These are phyloP conservation scores for Drosophila niveifrons DNA, from an alignment of 2,888 invertebrate species.

Conservation along the genomic window DNA sequence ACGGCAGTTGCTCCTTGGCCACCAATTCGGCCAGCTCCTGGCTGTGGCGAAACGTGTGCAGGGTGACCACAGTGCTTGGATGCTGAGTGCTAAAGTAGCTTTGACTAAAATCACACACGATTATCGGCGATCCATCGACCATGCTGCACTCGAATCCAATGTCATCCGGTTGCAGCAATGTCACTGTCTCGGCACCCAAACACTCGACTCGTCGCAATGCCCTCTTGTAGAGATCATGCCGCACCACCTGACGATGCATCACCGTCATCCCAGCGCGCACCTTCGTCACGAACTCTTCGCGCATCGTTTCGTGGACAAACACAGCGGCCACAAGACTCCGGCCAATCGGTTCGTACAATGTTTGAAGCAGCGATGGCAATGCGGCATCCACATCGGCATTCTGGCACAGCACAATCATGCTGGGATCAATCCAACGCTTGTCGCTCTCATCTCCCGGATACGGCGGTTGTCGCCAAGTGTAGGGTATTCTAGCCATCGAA, in stretches of 20 bases:
- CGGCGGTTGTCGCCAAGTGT: constrained; percentile 63
- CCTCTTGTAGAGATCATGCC: constrained; percentile 33
- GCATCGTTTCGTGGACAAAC: constrained; percentile 65
- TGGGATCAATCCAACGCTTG: constrained; percentile 54
- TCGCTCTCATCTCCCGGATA: constrained; percentile 61
- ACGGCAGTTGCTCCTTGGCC: constrained; percentile 40
- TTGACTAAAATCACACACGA: constrained; percentile 62
- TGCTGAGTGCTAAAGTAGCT: constrained; percentile 49
- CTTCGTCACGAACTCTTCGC: constrained; percentile 40
- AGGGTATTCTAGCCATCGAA: constrained; percentile 30
- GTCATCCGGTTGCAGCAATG: constrained; percentile 47
- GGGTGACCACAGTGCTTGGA: constrained; percentile 62
- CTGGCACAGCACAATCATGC: constrained; percentile 51
- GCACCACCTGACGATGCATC: constrained; percentile 50
- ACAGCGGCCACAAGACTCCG: constrained; percentile 36
- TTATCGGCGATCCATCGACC: constrained; percentile 55
- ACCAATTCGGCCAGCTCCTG: constrained; percentile 41
- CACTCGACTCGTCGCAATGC: constrained; percentile 47
- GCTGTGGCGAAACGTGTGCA: constrained; percentile 64
- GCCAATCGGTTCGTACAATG: constrained; percentile 54
- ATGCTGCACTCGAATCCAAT: constrained; percentile 49
- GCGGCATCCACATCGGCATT: constrained; percentile 46
- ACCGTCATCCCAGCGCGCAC: constrained; percentile 40
- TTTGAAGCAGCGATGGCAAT: constrained; percentile 44
- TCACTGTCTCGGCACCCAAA: constrained; percentile 51